Percentiles rank a stretch among this genome's conserved stretches.
Evolutionary conservation across 1,140 invertebrate species (phyloP).

Genomic region (Pseudachorutes palmiensis): DNA sequence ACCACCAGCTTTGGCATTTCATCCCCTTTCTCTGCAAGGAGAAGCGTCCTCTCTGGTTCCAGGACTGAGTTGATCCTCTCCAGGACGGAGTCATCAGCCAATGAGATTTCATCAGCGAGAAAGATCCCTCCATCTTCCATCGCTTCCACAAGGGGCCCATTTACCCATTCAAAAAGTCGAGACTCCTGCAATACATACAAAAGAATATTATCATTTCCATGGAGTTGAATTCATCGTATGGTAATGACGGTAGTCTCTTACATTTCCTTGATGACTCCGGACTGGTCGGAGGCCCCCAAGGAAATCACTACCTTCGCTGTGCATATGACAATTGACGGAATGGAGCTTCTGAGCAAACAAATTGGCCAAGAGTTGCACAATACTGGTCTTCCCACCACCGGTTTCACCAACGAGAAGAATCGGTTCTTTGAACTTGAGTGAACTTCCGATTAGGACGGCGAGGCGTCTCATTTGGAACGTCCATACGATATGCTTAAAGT

Average conservation of each 20-base stretch:
- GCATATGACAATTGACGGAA: constrained; percentile 95
- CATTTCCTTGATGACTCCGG: constrained; percentile 47
- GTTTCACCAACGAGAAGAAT: constrained; percentile 95
- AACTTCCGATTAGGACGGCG: constrained; percentile 82
- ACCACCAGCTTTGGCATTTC: constrained; percentile 50
- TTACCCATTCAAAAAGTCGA: constrained; percentile 92
- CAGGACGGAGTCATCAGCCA: constrained; percentile 96
- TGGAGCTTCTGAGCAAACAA: constrained; percentile 58
- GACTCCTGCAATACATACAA: constrained; percentile 25
- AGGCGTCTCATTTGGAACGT: constrained; percentile 82
- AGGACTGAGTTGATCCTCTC: constrained; percentile 94
- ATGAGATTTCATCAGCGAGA: constrained; percentile 96
- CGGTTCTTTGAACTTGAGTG: constrained; percentile 85
- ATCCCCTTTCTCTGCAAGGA: constrained; percentile 81
- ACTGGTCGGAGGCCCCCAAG: constrained; percentile 89
- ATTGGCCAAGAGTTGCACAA: constrained; percentile 78
- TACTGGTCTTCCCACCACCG: constrained; percentile 96
- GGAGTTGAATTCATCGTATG: constrained; percentile 11
- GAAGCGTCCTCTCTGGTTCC: constrained; percentile 83
- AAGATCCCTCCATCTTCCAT: constrained; percentile 84
- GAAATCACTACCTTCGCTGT: constrained; percentile 96
- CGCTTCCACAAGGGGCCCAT: constrained; percentile 86
- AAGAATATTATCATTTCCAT: too few relatives aligned
- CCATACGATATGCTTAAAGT: constrained; percentile 82
- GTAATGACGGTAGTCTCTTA: constrained; percentile 18